Conservation (phyloP, 30 jellyfish, hydroid and myxozoan species). For the Turritopsis rubra region DNA sequence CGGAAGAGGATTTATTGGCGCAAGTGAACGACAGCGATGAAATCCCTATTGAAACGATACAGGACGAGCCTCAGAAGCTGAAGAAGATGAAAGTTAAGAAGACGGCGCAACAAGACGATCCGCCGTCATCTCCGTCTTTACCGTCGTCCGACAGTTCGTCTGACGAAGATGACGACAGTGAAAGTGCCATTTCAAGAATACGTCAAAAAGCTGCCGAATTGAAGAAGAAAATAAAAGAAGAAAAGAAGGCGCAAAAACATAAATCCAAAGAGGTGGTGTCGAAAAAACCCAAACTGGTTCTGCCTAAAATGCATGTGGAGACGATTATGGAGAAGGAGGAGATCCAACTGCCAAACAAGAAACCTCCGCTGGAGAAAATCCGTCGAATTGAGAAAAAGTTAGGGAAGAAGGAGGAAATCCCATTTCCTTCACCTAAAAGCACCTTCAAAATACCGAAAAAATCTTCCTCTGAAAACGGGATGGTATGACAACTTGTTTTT, state of each 20-base stretch:
- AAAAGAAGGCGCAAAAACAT: slow-evolving; percentile 2
- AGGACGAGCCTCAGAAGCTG: not conserved
- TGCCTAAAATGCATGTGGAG: slow-evolving; percentile 24
- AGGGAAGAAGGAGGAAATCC: not conserved
- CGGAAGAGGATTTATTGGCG: not conserved
- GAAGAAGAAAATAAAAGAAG: slow-evolving; percentile 8
- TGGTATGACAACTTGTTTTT: not conserved
- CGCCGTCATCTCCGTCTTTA: slow-evolving; percentile 17
- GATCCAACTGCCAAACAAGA: not conserved
- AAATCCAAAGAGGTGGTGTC: not conserved
- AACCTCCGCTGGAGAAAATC: slow-evolving; percentile 3
- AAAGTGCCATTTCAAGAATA: slow-evolving; percentile 20
- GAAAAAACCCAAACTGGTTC: not conserved
- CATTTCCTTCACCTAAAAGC: slow-evolving; percentile 7
- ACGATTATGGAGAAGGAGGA: slow-evolving; percentile 4
- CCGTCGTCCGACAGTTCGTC: slow-evolving; percentile 37
- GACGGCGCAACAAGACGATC: not conserved
- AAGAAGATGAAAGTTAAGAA: not conserved
- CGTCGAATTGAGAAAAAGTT: not conserved
- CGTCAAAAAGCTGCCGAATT: slow-evolving; percentile 28
- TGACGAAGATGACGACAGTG: slow-evolving; percentile 17
- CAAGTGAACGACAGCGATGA: slow-evolving; percentile 5
- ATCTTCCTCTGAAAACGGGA: slow-evolving; percentile 22
- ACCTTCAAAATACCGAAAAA: slow-evolving; percentile 31
- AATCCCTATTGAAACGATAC: slow-evolving; percentile 13